Conservation (phyloP, 2,888 invertebrate genomes). For the Melinaea menophilus region DNA sequence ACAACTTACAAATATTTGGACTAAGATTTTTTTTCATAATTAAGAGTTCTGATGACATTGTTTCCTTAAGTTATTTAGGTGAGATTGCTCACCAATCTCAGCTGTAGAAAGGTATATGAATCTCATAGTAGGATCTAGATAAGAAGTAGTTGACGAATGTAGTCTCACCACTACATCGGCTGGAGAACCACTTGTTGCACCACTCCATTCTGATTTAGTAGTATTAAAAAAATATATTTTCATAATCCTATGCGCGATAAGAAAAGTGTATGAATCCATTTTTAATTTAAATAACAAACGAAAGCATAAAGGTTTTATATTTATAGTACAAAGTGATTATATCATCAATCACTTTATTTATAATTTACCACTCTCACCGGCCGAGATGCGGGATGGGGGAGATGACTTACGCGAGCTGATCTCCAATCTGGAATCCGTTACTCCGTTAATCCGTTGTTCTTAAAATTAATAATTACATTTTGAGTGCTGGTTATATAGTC, state of each 20-base stretch:
- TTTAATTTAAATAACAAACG: background rate
- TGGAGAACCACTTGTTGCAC: slow-evolving; percentile 10
- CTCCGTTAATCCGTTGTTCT: no score
- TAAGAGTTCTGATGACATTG: no score
- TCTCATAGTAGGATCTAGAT: no score
- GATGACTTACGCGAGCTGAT: slow-evolving; percentile 26
- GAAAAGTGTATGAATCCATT: background rate
- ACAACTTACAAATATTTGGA: no score
- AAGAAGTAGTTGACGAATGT: no score
- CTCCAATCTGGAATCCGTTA: slow-evolving; percentile 29
- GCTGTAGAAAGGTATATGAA: no score
- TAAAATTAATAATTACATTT: background rate
- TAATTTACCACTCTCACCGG: slow-evolving; percentile 68
- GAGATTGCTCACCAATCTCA: no score
- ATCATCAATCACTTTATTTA: slow-evolving; percentile 18
- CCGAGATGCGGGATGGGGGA: slow-evolving; percentile 63
- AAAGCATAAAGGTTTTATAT: background rate
- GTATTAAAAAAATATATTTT: no score
- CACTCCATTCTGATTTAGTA: slow-evolving; percentile 24
- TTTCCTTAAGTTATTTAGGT: background rate
- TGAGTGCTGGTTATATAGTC: background rate
- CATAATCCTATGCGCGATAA: no score
- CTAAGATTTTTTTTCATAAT: no score
- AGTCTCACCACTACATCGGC: no score
- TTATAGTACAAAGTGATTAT: background rate